These are phyloP conservation scores for Meriones unguiculatus DNA, from an alignment of 2,113 vertebrate species.

Conservation along the genomic window DNA sequence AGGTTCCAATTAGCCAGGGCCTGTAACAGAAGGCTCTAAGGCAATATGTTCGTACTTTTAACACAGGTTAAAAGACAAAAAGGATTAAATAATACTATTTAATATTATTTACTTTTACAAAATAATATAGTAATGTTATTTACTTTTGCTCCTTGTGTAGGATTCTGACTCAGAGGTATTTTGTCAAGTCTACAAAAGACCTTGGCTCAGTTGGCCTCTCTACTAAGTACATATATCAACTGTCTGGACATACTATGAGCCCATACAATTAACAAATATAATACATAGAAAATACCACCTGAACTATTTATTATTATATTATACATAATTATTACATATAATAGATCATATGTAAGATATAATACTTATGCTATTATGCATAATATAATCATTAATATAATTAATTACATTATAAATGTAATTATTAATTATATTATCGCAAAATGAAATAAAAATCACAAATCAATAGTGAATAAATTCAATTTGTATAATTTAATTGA, in stretches of 20 bases:
- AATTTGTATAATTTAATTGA: neutral
- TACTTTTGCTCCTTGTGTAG: neutral
- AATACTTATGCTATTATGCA: too few species aligned
- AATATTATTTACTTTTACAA: neutral
- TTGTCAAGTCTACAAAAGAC: neutral
- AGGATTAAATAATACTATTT: neutral
- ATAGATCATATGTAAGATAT: too few species aligned
- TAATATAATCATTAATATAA: neutral
- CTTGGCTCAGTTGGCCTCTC: neutral
- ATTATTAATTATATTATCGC: neutral
- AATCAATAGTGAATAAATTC: neutral
- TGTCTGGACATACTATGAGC: neutral
- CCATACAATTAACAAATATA: neutral
- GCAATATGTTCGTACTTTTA: neutral
- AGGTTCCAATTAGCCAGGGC: neutral
- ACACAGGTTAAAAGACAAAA: neutral
- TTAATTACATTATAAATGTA: neutral
- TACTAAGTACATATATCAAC: neutral
- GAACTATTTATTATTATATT: neutral
- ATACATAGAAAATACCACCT: neutral
- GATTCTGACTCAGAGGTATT: neutral
- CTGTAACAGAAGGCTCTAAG: neutral
- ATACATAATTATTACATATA: neutral
- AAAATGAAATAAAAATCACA: neutral
- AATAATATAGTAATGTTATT: neutral